phyloP scores from a whole-genome alignment of 2,797 vertebrate genomes.

The Bufotes viridis region DNA sequence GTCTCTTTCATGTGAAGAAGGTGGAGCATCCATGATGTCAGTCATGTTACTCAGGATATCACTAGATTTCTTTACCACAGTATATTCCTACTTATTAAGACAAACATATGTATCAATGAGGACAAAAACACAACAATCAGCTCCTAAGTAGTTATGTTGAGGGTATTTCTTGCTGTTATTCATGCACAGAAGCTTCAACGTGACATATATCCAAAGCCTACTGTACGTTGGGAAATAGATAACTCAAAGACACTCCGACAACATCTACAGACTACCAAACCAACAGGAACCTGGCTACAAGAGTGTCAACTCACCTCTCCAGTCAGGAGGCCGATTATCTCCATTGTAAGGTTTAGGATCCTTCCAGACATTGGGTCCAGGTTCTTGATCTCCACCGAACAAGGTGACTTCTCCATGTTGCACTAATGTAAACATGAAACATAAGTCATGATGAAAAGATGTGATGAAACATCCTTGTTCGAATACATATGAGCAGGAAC shows the following conservation, averaged over 20 bases:
- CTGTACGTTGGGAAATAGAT: not conserved
- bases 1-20: not conserved
- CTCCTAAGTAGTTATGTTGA: not conserved
- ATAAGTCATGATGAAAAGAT: not conserved
- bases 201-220: too few species aligned
- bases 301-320: conserved; percentile 23
- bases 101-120: not conserved
- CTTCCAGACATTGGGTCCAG: not conserved
- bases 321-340: conserved; percentile 32
- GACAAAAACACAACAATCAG: not conserved
- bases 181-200: not conserved
- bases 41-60: not conserved
- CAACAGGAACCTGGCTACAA: not conserved
- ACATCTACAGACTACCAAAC: not conserved
- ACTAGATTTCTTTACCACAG: not conserved
- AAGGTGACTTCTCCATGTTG: not conserved
- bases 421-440: not conserved
- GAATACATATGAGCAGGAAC: not conserved
- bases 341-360: conserved; percentile 32
- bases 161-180: not conserved
- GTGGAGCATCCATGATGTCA: not conserved
- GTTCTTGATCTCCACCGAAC: not conserved
- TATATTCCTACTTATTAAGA: conserved; percentile 16
- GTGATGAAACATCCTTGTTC: not conserved
- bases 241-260: not conserved